Conservation (phyloP, 1,140 invertebrate genomes). For the Drosophila hydei region DNA sequence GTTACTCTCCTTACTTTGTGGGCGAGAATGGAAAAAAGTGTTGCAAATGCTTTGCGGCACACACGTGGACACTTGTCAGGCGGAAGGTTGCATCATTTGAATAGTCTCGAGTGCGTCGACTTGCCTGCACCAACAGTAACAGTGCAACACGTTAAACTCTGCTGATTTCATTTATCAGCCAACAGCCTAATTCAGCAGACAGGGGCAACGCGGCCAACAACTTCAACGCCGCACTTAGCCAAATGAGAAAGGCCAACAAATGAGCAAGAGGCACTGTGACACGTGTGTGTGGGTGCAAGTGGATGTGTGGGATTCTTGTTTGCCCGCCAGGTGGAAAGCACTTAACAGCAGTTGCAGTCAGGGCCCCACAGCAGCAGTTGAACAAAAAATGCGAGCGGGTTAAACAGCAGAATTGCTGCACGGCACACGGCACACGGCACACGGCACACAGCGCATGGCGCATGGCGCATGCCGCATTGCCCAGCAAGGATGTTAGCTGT, state of each 20-base stretch:
- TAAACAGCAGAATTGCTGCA: slow-evolving; percentile 34
- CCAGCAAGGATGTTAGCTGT: slow-evolving; percentile 22
- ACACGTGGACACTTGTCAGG: slow-evolving; percentile 73
- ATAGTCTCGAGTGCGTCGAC: slow-evolving; percentile 70
- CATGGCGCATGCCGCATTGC: slow-evolving; percentile 54
- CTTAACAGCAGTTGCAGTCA: slow-evolving; percentile 49
- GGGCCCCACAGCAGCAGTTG: background rate
- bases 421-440: slow-evolving; percentile 31
- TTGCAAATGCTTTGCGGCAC: slow-evolving; percentile 54
- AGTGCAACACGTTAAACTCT: slow-evolving; percentile 23
- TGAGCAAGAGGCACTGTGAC: slow-evolving; percentile 56
- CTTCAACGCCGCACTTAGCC: slow-evolving; percentile 75
- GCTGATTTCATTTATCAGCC: slow-evolving; percentile 69
- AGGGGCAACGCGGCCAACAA: slow-evolving; percentile 55
- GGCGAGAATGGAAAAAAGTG: slow-evolving; percentile 12
- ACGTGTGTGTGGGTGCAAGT: slow-evolving; percentile 33
- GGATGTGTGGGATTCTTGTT: slow-evolving; percentile 31
- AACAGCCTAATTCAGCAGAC: slow-evolving; percentile 52
- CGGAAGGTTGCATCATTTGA: slow-evolving; percentile 38
- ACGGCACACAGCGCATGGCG: slow-evolving; percentile 35
- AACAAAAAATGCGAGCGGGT: slow-evolving; percentile 38
- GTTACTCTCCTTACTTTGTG: background rate
- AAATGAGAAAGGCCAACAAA: slow-evolving; percentile 73
- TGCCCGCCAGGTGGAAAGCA: slow-evolving; percentile 73
- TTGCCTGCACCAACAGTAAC: slow-evolving; percentile 29